Evolutionary conservation across 2,113 vertebrate genomes (phyloP).

Genomic region (Zosterops japonicus): DNA sequence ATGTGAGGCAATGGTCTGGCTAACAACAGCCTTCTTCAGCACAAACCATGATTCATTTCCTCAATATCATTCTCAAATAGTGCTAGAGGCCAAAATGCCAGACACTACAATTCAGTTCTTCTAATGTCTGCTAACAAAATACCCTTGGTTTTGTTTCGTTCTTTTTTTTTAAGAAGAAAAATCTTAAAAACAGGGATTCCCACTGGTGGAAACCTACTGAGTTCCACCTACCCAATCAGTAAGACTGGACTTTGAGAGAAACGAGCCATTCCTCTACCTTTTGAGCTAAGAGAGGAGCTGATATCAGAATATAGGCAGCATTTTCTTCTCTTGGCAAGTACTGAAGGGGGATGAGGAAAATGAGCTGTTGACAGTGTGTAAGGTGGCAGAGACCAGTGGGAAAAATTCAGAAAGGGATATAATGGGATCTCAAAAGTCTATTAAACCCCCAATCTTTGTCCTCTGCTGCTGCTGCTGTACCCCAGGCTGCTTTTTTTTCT

Average conservation of each 20-base stretch:
- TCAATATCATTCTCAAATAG: not conserved
- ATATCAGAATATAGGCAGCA: not conserved
- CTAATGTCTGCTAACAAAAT: not conserved
- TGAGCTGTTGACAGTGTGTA: not conserved
- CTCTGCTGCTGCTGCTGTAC: not conserved
- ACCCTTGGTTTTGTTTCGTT: not conserved
- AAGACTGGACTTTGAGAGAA: not conserved
- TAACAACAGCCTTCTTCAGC: not conserved
- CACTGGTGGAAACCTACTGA: not conserved
- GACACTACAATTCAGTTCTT: not conserved
- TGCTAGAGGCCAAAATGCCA: constrained; percentile 28
- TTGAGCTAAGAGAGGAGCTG: not conserved
- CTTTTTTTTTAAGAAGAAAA: not conserved
- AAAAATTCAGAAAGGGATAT: not conserved
- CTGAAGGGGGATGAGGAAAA: not conserved
- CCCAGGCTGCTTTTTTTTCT: not conserved
- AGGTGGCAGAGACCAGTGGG: not conserved
- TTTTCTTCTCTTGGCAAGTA: not conserved
- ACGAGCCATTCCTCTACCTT: not conserved
- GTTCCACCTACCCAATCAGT: not conserved
- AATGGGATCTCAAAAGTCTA: not conserved
- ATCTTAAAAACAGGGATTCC: not conserved
- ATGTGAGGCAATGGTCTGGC: not conserved
- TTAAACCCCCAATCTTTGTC: not conserved
- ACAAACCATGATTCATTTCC: constrained; percentile 43